phyloP scores from a whole-genome alignment of 2,797 vertebrate genomes.

The Simalia tracyae region DNA sequence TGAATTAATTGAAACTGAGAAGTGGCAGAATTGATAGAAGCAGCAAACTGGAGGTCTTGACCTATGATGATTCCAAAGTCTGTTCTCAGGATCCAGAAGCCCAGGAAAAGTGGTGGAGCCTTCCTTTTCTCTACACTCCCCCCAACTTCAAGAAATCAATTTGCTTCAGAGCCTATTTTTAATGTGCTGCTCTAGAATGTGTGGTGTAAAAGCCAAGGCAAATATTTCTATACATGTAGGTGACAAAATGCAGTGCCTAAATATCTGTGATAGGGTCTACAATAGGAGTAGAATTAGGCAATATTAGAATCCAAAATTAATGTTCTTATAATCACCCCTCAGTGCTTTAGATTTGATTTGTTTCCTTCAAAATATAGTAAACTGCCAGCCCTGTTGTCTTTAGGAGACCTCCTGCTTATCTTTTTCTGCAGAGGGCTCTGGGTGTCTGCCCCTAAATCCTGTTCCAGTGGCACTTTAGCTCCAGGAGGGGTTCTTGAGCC shows the following conservation, averaged over 20 bases:
- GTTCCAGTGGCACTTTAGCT: neutral
- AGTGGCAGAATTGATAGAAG: neutral
- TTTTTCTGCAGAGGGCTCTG: neutral
- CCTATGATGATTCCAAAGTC: neutral
- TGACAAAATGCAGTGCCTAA: neutral
- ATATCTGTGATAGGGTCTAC: neutral
- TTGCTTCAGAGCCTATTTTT: neutral
- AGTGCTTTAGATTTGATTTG: neutral
- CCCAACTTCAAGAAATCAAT: neutral
- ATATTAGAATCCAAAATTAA: neutral
- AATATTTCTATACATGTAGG: neutral
- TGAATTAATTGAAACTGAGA: slow-evolving; percentile 14
- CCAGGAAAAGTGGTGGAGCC: neutral
- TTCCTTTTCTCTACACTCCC: neutral
- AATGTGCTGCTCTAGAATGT: neutral
- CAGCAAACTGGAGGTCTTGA: neutral
- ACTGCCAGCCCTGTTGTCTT: neutral
- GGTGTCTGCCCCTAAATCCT: neutral
- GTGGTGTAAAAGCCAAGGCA: neutral
- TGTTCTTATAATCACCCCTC: neutral
- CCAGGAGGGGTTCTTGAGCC: neutral
- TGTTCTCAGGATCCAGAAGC: neutral
- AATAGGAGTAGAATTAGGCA: neutral
- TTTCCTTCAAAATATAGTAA: neutral
- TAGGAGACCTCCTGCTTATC: neutral